phyloP scores from a whole-genome alignment of 2,797 vertebrate species.

The Coreius guichenoti region DNA sequence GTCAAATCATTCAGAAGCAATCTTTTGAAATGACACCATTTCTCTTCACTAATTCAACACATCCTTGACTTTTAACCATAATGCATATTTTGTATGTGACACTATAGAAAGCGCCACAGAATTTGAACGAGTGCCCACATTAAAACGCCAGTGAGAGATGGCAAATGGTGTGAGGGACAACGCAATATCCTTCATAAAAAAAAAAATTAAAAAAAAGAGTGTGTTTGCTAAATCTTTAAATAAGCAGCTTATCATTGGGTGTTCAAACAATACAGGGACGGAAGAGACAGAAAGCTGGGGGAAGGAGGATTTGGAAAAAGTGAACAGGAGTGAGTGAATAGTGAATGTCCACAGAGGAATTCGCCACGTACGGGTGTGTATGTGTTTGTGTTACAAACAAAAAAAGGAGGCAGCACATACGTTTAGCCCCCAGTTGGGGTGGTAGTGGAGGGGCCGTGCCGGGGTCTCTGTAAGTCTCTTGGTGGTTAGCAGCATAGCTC shows the following conservation, averaged over 20 bases:
- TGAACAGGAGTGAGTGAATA: conserved; percentile 41
- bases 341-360: conserved; percentile 43
- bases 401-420: conserved; percentile 70
- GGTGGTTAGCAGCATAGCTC: conserved; percentile 88
- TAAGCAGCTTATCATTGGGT: not conserved
- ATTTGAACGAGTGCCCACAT: conserved; percentile 16
- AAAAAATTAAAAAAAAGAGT: not conserved
- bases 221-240: conserved; percentile 16
- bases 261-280: conserved; percentile 32
- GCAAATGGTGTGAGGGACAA: conserved; percentile 16
- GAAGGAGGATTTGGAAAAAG: conserved; percentile 36
- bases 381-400: conserved; percentile 46
- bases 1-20: not conserved
- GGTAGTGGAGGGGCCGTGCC: conserved; percentile 73
- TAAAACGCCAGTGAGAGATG: conserved; percentile 4
- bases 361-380: conserved; percentile 33
- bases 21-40: conserved; percentile 22
- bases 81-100: conserved; percentile 2
- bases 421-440: conserved; percentile 78
- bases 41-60: conserved; percentile 10
- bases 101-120: not conserved
- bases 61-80: conserved; percentile 30
- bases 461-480: conserved; percentile 90
- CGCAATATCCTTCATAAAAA: not conserved
- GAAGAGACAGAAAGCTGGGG: conserved; percentile 25